Conservation (phyloP, 1,140 invertebrate species). For the Aphelenchoides avenae region DNA sequence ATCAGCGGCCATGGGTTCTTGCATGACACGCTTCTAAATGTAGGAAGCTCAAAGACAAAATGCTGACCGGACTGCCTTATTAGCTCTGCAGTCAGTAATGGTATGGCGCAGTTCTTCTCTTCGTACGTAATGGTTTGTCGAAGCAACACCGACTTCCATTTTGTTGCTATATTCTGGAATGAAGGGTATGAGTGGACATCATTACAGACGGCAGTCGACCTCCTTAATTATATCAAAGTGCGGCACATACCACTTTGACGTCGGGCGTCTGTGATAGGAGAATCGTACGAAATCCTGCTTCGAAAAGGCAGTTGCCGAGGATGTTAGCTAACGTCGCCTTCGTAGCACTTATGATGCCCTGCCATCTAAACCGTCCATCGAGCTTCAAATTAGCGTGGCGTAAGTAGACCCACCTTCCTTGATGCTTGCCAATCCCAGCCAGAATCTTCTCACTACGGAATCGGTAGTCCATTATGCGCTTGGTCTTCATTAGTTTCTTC, state of each 20-base stretch:
- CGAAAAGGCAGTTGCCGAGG: constrained; percentile 24
- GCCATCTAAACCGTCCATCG: too few species aligned
- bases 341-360: constrained; percentile 21
- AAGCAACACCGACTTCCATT: constrained; percentile 13
- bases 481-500: constrained; percentile 6
- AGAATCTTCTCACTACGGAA: too few species aligned
- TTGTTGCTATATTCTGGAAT: constrained; percentile 17
- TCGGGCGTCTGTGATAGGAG: constrained; percentile 1
- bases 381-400: too few species aligned
- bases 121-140: constrained; percentile 23
- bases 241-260: constrained; percentile 18
- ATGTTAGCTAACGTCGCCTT: constrained; percentile 25
- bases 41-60: neutral
- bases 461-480: constrained; percentile 15
- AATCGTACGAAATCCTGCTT: constrained; percentile 22
- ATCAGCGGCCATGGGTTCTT: constrained; percentile 18
- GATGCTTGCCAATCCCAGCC: too few species aligned
- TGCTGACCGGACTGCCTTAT: neutral
- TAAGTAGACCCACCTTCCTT: too few species aligned
- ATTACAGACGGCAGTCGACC: too few species aligned
- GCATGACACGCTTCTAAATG: constrained; percentile 17
- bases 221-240: constrained; percentile 1
- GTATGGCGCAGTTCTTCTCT: constrained; percentile 16
- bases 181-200: too few species aligned
- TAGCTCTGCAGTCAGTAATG: constrained; percentile 18